These are phyloP conservation scores for Diprion similis DNA, from an alignment of 1,140 invertebrate genomes.

Conservation along the genomic window DNA sequence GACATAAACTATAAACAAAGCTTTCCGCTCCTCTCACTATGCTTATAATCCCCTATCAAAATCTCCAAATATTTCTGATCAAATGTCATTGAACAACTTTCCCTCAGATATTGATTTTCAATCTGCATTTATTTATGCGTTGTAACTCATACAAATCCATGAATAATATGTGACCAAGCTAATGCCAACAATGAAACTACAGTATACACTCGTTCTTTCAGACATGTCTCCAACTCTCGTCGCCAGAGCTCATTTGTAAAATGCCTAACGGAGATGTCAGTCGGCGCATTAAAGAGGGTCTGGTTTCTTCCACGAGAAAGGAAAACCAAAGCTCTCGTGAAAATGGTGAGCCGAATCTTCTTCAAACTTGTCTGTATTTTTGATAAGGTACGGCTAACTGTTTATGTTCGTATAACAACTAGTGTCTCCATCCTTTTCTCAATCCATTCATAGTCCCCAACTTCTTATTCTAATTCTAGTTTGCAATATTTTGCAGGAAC, in stretches of 20 bases:
- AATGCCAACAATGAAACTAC: neutral
- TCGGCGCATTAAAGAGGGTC: constrained; percentile 33
- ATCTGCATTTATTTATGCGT: too few relatives aligned
- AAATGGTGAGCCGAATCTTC: neutral
- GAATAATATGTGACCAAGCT: constrained; percentile 13
- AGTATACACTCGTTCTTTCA: constrained; percentile 30
- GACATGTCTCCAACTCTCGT: constrained; percentile 59
- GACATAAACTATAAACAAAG: neutral
- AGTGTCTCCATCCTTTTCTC: neutral
- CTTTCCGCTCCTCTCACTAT: neutral
- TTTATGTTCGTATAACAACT: constrained; percentile 11
- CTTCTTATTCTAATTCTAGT: neutral
- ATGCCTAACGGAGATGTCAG: constrained; percentile 54
- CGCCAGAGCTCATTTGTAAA: constrained; percentile 58
- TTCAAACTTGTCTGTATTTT: constrained; percentile 22
- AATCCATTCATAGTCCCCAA: neutral
- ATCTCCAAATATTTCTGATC: constrained; percentile 12
- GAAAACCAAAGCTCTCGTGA: constrained; percentile 26
- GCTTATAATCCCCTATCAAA: neutral
- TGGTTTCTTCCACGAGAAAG: constrained; percentile 23
- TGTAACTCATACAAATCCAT: too few relatives aligned
- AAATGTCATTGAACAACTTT: constrained; percentile 5
- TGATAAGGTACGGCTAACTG: constrained; percentile 25
- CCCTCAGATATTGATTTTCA: neutral
- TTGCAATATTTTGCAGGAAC: constrained; percentile 25